phyloP scores from a whole-genome alignment of 2,113 vertebrate genomes.

The human (Homo sapiens) region DNA sequence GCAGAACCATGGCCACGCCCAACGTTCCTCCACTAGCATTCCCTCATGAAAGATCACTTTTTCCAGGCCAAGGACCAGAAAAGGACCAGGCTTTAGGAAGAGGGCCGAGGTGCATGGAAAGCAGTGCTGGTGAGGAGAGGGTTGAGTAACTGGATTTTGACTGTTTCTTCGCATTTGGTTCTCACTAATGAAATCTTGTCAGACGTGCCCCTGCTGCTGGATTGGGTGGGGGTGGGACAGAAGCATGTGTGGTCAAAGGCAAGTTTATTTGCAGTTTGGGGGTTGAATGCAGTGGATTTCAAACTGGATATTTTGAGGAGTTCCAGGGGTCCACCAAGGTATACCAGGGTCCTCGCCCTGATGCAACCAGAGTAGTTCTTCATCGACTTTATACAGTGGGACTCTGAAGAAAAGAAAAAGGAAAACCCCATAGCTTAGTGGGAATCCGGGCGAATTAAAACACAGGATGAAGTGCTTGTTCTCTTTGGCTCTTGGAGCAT shows the following conservation, averaged over 20 bases:
- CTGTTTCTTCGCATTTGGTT: neutral
- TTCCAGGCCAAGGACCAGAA: neutral
- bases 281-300: neutral
- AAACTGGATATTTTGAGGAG: neutral
- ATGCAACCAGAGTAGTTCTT: neutral
- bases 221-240: neutral
- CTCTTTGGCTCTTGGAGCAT: neutral
- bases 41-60: neutral
- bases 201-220: neutral
- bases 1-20: neutral
- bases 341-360: too few relatives aligned
- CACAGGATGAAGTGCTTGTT: rapidly evolving
- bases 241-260: neutral
- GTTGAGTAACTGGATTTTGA: too few relatives aligned
- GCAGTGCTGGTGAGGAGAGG: neutral
- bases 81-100: neutral
- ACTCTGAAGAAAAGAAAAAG: neutral
- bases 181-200: neutral
- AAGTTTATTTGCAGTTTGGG: neutral
- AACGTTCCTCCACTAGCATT: neutral
- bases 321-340: neutral
- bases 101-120: rapidly evolving
- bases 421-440: neutral
- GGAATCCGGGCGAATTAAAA: neutral
- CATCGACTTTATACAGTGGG: rapidly evolving